A percentile compares a stretch with the other conserved stretches of the same genome.
These are phyloP conservation scores for Microctenopoma lineatum DNA, from an alignment of 2,797 vertebrate species.

Conservation along the genomic window DNA sequence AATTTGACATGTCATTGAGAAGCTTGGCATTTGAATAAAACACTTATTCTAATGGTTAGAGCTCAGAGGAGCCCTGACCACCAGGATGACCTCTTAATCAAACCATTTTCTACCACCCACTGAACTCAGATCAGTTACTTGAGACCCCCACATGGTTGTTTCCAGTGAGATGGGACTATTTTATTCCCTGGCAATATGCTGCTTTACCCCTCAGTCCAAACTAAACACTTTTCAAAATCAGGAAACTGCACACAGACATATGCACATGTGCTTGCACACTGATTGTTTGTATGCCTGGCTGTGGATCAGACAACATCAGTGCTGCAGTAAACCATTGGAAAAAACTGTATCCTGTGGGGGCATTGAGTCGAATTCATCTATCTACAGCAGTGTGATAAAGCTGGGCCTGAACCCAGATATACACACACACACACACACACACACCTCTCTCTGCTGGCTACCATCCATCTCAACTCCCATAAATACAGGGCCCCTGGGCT, in stretches of 20 bases:
- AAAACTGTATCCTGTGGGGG: conserved; percentile 58
- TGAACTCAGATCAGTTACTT: conserved; percentile 70
- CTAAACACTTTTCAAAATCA: conserved; percentile 68
- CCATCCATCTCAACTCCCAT: conserved; percentile 35
- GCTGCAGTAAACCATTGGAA: conserved; percentile 48
- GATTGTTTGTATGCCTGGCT: conserved; percentile 60
- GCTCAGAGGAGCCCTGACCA: conserved; percentile 24
- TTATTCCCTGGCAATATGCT: conserved; percentile 58
- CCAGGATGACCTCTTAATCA: conserved; percentile 52
- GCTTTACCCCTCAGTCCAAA: conserved; percentile 61
- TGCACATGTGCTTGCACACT: conserved; percentile 13
- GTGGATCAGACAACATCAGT: conserved; percentile 63
- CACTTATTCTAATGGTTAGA: conserved; percentile 26
- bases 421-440: conserved; percentile 21
- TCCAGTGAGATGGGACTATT: conserved; percentile 55
- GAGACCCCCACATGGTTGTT: conserved; percentile 54
- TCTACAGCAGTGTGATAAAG: conserved; percentile 54
- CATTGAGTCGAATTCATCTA: conserved; percentile 48
- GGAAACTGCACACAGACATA: conserved; percentile 21
- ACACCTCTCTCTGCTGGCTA: conserved; percentile 39
- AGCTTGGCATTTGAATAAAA: conserved; percentile 55
- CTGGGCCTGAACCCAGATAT: conserved; percentile 26
- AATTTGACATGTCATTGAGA: conserved; percentile 41
- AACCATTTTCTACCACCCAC: conserved; percentile 61
- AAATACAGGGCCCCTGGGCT: conserved; percentile 60